Evolutionary conservation across 2,113 vertebrate genomes (phyloP).

Genomic region (Aphelocoma coerulescens): DNA sequence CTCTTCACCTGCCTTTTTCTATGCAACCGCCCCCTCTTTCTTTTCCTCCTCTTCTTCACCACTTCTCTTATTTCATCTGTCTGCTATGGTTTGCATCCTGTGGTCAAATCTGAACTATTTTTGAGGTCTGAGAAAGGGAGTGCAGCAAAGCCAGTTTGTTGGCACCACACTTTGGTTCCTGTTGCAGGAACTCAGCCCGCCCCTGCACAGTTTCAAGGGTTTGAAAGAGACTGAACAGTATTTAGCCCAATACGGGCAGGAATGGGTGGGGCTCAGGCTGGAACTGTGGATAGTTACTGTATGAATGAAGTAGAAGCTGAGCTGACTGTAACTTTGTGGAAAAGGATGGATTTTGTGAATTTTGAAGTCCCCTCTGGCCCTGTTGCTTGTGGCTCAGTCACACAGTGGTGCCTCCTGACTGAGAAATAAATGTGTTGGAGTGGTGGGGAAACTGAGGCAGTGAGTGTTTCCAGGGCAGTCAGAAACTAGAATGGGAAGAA

Average conservation of each 20-base stretch:
- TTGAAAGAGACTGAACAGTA: not conserved
- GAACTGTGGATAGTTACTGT: not conserved
- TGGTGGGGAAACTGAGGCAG: not conserved
- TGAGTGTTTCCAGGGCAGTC: not conserved
- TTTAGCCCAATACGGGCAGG: not conserved
- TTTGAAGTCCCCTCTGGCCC: not conserved
- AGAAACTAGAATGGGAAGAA: not conserved
- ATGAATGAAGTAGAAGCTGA: not conserved
- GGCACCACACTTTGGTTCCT: not conserved
- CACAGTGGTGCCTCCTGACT: not conserved
- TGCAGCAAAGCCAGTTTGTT: not conserved
- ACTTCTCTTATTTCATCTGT: not conserved
- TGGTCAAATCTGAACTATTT: not conserved
- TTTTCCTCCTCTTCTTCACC: not conserved
- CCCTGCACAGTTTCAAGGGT: not conserved
- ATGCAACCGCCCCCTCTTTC: accelerated
- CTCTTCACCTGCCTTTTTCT: not conserved
- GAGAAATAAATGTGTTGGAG: not conserved
- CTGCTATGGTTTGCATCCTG: not conserved
- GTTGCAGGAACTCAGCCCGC: not conserved
- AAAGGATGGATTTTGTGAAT: not conserved
- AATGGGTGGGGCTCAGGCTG: not conserved
- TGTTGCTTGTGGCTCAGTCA: not conserved
- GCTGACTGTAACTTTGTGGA: not conserved
- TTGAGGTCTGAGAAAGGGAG: slow-evolving; percentile 27